Percentiles rank a stretch among this genome's conserved stretches.
Evolutionary conservation across 2,113 vertebrate genomes (phyloP).

Genomic region (Noturus placidus): DNA sequence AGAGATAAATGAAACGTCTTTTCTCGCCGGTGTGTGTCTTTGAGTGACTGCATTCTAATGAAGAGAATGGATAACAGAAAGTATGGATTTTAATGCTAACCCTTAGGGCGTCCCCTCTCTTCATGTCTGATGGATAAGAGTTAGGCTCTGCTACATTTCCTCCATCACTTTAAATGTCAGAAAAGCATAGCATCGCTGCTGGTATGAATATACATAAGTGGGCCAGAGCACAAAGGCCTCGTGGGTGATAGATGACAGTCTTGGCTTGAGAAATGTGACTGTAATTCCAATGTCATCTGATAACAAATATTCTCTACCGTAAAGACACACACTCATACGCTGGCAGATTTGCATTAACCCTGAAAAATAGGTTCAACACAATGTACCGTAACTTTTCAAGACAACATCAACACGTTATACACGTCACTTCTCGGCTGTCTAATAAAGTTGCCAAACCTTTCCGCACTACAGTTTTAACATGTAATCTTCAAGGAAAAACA

Average conservation of each 20-base stretch:
- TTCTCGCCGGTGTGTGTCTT: slow-evolving; percentile 16
- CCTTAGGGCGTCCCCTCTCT: slow-evolving; percentile 45
- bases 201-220: slow-evolving; percentile 48
- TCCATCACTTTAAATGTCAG: slow-evolving; percentile 65
- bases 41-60: slow-evolving; percentile 45
- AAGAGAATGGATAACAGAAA: slow-evolving; percentile 58
- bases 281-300: slow-evolving; percentile 28
- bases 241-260: slow-evolving; percentile 57
- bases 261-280: slow-evolving; percentile 38
- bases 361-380: background rate
- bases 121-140: slow-evolving; percentile 55
- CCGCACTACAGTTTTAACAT: background rate
- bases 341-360: background rate
- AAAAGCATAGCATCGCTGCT: slow-evolving; percentile 51
- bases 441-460: background rate
- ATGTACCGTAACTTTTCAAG: background rate
- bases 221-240: slow-evolving; percentile 25
- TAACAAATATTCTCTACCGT: background rate
- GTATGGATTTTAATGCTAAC: slow-evolving; percentile 60
- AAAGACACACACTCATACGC: background rate
- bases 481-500: background rate
- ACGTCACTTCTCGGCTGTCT: background rate
- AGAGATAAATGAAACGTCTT: slow-evolving; percentile 66
- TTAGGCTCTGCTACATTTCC: slow-evolving; percentile 47
- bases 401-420: background rate